phyloP scores from a whole-genome alignment of 2,888 invertebrate species.

The Agonopterix alstromeriana region DNA sequence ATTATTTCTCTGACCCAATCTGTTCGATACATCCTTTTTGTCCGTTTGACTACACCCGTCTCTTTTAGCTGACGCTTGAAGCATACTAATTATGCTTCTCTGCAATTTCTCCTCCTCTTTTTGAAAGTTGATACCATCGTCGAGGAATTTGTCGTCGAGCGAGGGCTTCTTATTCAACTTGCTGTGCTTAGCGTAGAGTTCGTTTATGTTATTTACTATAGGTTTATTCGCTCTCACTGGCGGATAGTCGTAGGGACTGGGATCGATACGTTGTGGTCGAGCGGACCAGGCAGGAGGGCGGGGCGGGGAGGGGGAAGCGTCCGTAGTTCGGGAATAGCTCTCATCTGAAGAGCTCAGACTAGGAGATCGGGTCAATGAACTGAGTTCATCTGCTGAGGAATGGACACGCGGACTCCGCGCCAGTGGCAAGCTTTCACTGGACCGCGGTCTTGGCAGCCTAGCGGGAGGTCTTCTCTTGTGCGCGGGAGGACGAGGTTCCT shows the following conservation, averaged over 20 bases:
- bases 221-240: conserved; percentile 71
- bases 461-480: conserved; percentile 59
- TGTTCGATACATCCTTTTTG: conserved; percentile 74
- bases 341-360: conserved; percentile 91
- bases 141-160: conserved; percentile 58
- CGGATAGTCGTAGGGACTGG: conserved; percentile 76
- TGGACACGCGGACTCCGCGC: conserved; percentile 79
- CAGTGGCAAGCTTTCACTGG: conserved; percentile 80
- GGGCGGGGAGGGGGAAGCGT: conserved; percentile 79
- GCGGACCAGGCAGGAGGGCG: conserved; percentile 74
- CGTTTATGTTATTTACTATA: conserved; percentile 48
- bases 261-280: conserved; percentile 67
- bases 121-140: conserved; percentile 50
- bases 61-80: conserved; percentile 76
- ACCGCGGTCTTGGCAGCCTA: conserved; percentile 79
- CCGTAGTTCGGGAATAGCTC: conserved; percentile 88
- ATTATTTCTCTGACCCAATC: conserved; percentile 55
- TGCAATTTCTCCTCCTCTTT: conserved; percentile 69
- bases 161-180: conserved; percentile 56
- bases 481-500: conserved; percentile 56
- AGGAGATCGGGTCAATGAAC: conserved; percentile 87
- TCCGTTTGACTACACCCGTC: conserved; percentile 82
- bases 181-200: conserved; percentile 62
- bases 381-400: conserved; percentile 89
- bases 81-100: conserved; percentile 68